phyloP scores from a whole-genome alignment of 2,797 vertebrate species.

The Sternotherus odoratus region DNA sequence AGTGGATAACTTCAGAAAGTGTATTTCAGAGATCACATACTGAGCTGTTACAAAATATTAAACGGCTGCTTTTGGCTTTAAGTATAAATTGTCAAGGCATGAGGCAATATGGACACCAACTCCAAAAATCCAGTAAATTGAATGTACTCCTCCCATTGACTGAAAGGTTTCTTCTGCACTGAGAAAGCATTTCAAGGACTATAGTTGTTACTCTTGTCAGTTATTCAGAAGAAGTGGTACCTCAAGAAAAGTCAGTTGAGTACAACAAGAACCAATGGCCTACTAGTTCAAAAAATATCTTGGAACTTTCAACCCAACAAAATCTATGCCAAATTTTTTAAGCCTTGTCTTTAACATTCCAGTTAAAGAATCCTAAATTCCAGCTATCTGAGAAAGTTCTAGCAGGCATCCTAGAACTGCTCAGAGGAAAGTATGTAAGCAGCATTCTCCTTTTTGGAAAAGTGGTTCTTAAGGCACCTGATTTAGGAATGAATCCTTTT shows the following conservation, averaged over 20 bases:
- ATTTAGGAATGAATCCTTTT: conserved; percentile 17
- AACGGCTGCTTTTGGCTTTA: not conserved
- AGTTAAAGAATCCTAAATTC: not conserved
- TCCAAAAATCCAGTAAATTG: not conserved
- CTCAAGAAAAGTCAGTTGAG: not conserved
- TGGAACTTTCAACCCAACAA: not conserved
- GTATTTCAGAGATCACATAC: not conserved
- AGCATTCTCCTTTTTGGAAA: not conserved
- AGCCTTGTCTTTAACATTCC: not conserved
- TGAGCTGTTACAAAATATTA: not conserved
- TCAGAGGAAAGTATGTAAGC: not conserved
- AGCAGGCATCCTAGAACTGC: not conserved
- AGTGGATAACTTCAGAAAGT: not conserved
- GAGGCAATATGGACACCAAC: not conserved
- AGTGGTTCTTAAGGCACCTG: not conserved
- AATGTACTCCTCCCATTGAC: not conserved
- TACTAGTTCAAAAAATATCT: not conserved
- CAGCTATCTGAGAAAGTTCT: not conserved
- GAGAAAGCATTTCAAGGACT: not conserved
- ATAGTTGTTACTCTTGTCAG: not conserved
- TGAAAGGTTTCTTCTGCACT: not conserved
- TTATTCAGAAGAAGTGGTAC: not conserved
- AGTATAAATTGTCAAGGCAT: not conserved
- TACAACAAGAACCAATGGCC: not conserved
- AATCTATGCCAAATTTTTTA: not conserved